A percentile compares a stretch with the other conserved stretches of the same genome.
Evolutionary conservation across 2,797 vertebrate genomes (phyloP).

Genomic region (Graptemys geographica): DNA sequence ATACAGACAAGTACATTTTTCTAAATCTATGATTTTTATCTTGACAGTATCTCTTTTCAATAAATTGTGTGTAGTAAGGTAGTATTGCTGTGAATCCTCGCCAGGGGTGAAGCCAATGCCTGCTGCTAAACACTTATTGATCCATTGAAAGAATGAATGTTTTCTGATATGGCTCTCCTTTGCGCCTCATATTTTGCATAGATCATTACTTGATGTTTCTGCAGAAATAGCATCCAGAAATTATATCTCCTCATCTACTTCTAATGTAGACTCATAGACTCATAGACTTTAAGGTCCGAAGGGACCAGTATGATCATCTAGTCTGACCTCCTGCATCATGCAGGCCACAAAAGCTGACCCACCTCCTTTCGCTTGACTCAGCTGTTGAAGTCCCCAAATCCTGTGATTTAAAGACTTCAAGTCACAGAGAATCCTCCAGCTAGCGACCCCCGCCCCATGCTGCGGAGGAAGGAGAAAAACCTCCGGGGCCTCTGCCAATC

Average conservation of each 20-base stretch:
- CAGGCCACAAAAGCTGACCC: too few species aligned
- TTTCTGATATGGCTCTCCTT: not conserved
- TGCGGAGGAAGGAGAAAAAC: too few species aligned
- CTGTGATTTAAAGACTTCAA: too few species aligned
- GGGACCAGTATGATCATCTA: too few species aligned
- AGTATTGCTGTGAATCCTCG: not conserved
- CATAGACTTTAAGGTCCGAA: too few species aligned
- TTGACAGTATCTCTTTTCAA: not conserved
- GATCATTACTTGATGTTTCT: not conserved
- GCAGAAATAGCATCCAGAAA: not conserved
- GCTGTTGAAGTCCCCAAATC: too few species aligned
- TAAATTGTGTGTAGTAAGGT: slow-evolving; percentile 44
- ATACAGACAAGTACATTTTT: not conserved
- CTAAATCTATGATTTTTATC: slow-evolving; percentile 36
- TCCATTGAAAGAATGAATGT: not conserved
- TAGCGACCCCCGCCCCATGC: too few species aligned
- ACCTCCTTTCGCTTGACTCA: too few species aligned
- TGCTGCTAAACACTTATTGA: not conserved
- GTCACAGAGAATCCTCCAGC: too few species aligned
- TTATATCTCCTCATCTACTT: not conserved
- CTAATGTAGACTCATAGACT: not conserved
- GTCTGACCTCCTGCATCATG: too few species aligned
- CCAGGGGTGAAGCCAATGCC: slow-evolving; percentile 2
- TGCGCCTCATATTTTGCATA: not conserved
- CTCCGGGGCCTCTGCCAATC: too few species aligned